phyloP scores from a whole-genome alignment of 2,113 vertebrate genomes.

The Cyphomyrus plagiostoma region DNA sequence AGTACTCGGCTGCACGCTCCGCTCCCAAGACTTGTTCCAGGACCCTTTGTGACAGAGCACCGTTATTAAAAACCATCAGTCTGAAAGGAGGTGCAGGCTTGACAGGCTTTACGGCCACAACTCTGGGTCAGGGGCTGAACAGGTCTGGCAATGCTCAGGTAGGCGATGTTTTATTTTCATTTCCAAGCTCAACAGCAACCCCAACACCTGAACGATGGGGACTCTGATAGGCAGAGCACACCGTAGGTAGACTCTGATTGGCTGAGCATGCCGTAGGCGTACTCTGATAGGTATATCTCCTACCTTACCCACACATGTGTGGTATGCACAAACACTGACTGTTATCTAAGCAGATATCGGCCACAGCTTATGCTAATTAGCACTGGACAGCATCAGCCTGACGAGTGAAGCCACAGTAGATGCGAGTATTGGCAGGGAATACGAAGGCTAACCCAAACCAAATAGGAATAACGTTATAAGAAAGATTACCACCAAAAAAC shows the following conservation, averaged over 20 bases:
- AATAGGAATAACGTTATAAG: neutral
- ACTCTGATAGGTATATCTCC: neutral
- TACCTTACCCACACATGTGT: neutral
- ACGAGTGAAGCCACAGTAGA: neutral
- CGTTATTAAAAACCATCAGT: conserved; percentile 23
- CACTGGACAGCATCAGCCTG: neutral
- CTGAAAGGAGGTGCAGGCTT: neutral
- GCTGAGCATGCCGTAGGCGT: neutral
- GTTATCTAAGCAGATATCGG: neutral
- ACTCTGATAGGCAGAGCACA: neutral
- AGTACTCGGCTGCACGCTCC: neutral
- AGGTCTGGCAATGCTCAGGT: neutral
- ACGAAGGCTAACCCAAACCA: neutral
- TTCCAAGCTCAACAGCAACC: neutral
- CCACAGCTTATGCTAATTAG: neutral
- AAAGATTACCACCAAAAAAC: neutral
- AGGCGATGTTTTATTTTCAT: neutral
- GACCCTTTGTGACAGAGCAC: neutral
- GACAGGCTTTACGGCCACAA: neutral
- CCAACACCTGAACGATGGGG: neutral
- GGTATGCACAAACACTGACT: neutral
- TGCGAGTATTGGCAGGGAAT: neutral
- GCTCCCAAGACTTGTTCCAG: neutral
- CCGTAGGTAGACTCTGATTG: neutral
- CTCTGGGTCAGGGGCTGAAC: neutral